Evolutionary conservation across 1,140 invertebrate genomes (phyloP).

Genomic region (Drosophila orosa): DNA sequence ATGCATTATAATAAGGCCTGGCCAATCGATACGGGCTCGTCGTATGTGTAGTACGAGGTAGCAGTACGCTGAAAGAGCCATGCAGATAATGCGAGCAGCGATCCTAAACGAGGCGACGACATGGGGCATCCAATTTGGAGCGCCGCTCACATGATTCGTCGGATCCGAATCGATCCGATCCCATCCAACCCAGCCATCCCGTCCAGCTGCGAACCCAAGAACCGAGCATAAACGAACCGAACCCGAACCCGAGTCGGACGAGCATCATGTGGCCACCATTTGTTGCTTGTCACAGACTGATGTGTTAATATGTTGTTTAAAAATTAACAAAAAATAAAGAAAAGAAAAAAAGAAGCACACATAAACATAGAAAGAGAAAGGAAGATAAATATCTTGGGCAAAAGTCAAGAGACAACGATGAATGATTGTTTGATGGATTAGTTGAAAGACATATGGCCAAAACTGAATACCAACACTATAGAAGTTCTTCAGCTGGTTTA

Average conservation of each 20-base stretch:
- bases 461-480: slow-evolving; percentile 27
- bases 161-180: slow-evolving; percentile 24
- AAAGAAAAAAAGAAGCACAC: slow-evolving; percentile 2
- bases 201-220: slow-evolving; percentile 42
- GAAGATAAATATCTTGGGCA: slow-evolving; percentile 30
- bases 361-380: slow-evolving; percentile 39
- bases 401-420: slow-evolving; percentile 48
- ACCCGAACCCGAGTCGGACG: slow-evolving; percentile 21
- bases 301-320: slow-evolving; percentile 77
- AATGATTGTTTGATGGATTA: slow-evolving; percentile 72
- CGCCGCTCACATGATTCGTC: slow-evolving; percentile 67
- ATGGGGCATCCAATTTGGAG: slow-evolving; percentile 67
- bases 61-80: slow-evolving; percentile 11
- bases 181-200: slow-evolving; percentile 13
- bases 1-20: slow-evolving; percentile 58
- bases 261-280: slow-evolving; percentile 73
- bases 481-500: neutral
- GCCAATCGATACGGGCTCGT: slow-evolving; percentile 45
- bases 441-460: slow-evolving; percentile 53
- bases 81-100: slow-evolving; percentile 47
- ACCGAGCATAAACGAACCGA: slow-evolving; percentile 29
- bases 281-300: slow-evolving; percentile 70
- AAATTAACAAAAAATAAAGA: slow-evolving; percentile 22
- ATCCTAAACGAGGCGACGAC: slow-evolving; percentile 42
- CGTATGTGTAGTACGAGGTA: slow-evolving; percentile 22